phyloP scores from a whole-genome alignment of 2,113 vertebrate species.

The Bagarius yarrelli region DNA sequence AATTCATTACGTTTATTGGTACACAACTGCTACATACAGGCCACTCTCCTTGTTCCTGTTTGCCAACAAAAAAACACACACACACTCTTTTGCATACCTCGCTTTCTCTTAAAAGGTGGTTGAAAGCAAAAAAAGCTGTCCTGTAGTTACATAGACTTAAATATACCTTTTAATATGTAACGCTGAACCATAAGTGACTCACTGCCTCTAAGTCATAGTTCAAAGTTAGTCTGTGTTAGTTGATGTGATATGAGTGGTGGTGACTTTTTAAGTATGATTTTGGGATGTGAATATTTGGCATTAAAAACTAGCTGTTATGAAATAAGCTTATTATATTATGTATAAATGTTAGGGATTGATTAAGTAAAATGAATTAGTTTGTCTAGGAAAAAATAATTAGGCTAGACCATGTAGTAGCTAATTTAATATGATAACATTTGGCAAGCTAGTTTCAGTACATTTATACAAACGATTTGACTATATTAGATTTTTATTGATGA shows the following conservation, averaged over 20 bases:
- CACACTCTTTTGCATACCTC: constrained; percentile 15
- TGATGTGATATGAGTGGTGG: neutral
- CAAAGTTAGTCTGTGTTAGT: neutral
- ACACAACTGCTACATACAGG: constrained; percentile 58
- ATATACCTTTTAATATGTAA: constrained; percentile 17
- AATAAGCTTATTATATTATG: neutral
- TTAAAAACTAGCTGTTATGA: neutral
- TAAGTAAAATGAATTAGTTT: neutral
- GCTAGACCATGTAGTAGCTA: neutral
- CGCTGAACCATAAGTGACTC: neutral
- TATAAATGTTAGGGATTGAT: neutral
- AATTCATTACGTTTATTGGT: constrained; percentile 67
- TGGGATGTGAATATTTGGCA: neutral
- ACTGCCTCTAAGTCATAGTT: neutral
- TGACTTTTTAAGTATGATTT: neutral
- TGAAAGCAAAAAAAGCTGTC: constrained; percentile 57
- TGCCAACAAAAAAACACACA: constrained; percentile 29
- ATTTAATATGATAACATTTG: neutral
- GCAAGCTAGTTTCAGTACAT: neutral
- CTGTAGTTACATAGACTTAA: neutral
- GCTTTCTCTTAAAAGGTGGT: constrained; percentile 64
- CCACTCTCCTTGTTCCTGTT: constrained; percentile 40
- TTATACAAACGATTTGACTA: neutral
- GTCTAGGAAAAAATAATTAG: neutral
- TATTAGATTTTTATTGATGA: no score